Percentiles rank a stretch among this genome's conserved stretches.
Conservation (phyloP, 2,797 vertebrate species). For the Eospalax fontanierii region DNA sequence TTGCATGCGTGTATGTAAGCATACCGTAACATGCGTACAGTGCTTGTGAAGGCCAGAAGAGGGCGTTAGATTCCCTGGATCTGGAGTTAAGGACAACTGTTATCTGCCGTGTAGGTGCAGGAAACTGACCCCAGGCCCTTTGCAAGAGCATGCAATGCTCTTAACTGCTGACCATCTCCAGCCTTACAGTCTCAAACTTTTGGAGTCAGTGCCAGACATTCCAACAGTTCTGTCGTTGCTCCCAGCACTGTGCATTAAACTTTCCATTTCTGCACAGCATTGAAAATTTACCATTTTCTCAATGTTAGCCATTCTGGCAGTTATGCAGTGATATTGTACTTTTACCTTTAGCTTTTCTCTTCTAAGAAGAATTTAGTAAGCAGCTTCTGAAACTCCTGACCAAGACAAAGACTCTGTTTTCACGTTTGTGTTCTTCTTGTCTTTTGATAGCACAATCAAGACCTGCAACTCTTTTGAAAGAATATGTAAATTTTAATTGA, state of each 20-base stretch:
- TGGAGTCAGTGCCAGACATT: neutral
- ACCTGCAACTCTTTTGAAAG: slow-evolving; percentile 49
- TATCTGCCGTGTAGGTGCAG: too few relatives aligned
- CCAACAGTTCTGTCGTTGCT: neutral
- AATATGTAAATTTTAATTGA: slow-evolving; percentile 62
- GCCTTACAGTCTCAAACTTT: too few relatives aligned
- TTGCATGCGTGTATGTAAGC: too few relatives aligned
- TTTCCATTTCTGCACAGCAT: slow-evolving; percentile 9
- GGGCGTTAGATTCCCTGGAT: neutral
- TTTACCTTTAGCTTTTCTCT: slow-evolving; percentile 22
- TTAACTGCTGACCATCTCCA: too few relatives aligned
- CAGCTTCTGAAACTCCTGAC: slow-evolving; percentile 47
- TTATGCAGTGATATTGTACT: neutral
- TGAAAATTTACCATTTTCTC: neutral
- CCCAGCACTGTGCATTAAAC: neutral
- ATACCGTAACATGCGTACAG: neutral
- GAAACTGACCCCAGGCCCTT: too few relatives aligned
- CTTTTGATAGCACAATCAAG: neutral
- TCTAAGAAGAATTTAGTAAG: slow-evolving; percentile 32
- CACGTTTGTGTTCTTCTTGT: neutral
- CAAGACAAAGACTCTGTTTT: slow-evolving; percentile 20
- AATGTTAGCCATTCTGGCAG: too few relatives aligned
- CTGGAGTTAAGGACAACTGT: too few relatives aligned
- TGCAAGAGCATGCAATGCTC: too few relatives aligned
- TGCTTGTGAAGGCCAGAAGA: neutral